Evolutionary conservation across 2,797 vertebrate genomes (phyloP), one percentile per base, ranked within the genome.

Genomic region (Oreochromis mossambicus): DNA sequence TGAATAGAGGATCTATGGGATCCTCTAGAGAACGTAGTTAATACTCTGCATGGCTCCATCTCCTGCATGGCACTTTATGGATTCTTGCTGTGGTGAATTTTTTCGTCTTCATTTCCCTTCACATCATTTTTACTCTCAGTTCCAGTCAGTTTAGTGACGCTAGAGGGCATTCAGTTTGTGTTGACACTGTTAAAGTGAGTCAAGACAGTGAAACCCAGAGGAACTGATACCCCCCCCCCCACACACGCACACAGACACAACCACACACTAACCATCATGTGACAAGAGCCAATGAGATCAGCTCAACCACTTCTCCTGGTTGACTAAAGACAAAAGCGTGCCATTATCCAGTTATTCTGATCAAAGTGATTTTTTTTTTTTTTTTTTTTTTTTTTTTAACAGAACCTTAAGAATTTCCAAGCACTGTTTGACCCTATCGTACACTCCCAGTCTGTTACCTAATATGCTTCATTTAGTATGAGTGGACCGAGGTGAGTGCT

Each of bases 1-100:
- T 41, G 63, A 24, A 50, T 10, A 8, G 12, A 46, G 29, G 24
- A 80, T 63, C 43, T 34, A 38, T 52, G 24, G 9, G 41, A 76
- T 76, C 82, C 46, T 80, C 21, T n/a, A 24, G 13, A 78, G 5
- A 17, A 24, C 41, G 48, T 48, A 43, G 29, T 75, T 54, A 2
- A 55, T 14, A 5, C 4, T 73, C 38, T 77, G 66, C 54, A n/a
- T 38, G 43, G 58, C 26, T 80, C 73, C n/a, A 19, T 78, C 38
- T 85, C 73, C 38, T 7, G 63, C 90, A 83, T 89, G 88, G 13
- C 82, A 86, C 83, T 54, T 78, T 56, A 17, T 9, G 17, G n/a
- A 41, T 80, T 76, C 54, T 76, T 89, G 43, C 68, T 84, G 50
- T 83, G 58, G 43, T 86, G 68, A 79, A 73, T 78, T 70, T 80